Conservation (phyloP, 2,113 vertebrate species). For the Cottus gobio region DNA sequence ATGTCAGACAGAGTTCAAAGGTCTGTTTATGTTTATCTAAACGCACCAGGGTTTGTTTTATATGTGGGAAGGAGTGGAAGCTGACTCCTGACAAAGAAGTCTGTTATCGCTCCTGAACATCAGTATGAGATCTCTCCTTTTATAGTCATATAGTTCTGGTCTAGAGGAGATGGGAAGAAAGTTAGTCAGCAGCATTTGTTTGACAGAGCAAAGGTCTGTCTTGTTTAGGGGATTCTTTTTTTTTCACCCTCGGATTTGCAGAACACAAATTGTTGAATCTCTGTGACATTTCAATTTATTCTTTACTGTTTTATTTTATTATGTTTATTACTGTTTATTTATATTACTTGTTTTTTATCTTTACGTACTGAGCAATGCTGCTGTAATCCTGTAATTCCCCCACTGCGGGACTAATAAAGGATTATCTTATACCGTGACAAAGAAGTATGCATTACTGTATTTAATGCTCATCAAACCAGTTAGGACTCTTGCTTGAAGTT, state of each 20-base stretch:
- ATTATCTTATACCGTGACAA: not conserved
- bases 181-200: not conserved
- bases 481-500: not conserved
- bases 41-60: not conserved
- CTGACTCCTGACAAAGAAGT: not conserved
- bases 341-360: too few relatives aligned
- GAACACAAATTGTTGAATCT: not conserved
- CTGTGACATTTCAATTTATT: too few relatives aligned
- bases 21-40: not conserved
- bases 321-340: too few relatives aligned
- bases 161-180: not conserved
- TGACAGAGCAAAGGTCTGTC: not conserved
- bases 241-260: not conserved
- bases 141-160: constrained; percentile 22
- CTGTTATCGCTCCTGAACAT: not conserved
- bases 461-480: not conserved
- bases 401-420: too few relatives aligned
- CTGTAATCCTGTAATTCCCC: too few relatives aligned
- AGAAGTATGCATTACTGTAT: not conserved
- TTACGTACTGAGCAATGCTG: too few relatives aligned
- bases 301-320: too few relatives aligned
- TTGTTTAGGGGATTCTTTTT: not conserved
- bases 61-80: not conserved
- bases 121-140: constrained; percentile 9
- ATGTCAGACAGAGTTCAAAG: not conserved